These are phyloP conservation scores for Actenoides hombroni DNA, from an alignment of 2,113 vertebrate species.

Conservation along the genomic window DNA sequence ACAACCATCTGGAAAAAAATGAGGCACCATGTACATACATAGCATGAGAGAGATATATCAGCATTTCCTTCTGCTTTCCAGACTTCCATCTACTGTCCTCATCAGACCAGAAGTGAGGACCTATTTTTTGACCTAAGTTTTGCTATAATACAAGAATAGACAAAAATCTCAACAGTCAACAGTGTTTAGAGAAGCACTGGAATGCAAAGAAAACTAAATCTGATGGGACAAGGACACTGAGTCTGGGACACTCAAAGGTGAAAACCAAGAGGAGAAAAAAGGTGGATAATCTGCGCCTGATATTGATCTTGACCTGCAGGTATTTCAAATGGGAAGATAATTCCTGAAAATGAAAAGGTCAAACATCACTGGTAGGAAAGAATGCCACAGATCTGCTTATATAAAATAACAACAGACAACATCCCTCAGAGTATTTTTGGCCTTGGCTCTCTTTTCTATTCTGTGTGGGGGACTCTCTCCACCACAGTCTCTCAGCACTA, in stretches of 20 bases:
- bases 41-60: not conserved
- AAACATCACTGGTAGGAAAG: not conserved
- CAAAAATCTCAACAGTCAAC: not conserved
- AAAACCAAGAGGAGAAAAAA: not conserved
- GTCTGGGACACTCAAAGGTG: not conserved
- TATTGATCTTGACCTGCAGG: not conserved
- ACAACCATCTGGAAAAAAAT: not conserved
- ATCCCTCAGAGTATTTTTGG: not conserved
- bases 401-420: not conserved
- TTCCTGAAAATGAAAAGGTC: not conserved
- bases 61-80: not conserved
- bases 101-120: not conserved
- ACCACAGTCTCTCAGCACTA: not conserved
- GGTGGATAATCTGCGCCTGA: not conserved
- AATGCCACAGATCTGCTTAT: not conserved
- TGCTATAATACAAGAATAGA: not conserved
- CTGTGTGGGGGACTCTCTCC: not conserved
- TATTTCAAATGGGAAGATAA: not conserved
- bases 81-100: not conserved
- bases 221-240: no score
- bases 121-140: not conserved
- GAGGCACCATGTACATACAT: rapidly evolving
- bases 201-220: not conserved
- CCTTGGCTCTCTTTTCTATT: not conserved
- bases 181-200: not conserved